These are phyloP conservation scores for Nezara viridula DNA, from an alignment of 2,888 invertebrate species.

Conservation along the genomic window DNA sequence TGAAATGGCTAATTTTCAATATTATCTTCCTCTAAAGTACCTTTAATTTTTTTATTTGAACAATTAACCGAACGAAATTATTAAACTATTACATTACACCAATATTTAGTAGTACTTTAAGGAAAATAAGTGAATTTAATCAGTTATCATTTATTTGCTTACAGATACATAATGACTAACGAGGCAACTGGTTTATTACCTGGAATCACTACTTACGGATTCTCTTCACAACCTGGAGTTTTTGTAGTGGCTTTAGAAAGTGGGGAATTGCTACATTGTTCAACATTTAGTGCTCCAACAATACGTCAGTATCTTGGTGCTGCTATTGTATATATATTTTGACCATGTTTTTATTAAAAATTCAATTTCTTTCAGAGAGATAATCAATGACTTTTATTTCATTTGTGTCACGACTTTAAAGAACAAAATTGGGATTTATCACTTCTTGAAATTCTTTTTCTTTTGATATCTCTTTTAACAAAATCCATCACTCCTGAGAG, in stretches of 20 bases:
- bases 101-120: neutral
- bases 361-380: neutral
- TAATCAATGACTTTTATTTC: too few relatives aligned
- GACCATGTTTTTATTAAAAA: neutral
- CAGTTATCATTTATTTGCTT: slow-evolving; percentile 49
- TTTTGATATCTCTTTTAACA: too few relatives aligned
- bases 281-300: slow-evolving; percentile 58
- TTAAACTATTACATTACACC: neutral
- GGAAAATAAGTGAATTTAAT: neutral
- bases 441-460: too few relatives aligned
- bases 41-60: too few relatives aligned
- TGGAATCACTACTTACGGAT: slow-evolving; percentile 64
- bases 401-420: too few relatives aligned
- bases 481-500: too few relatives aligned
- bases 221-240: slow-evolving; percentile 63
- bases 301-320: slow-evolving; percentile 38
- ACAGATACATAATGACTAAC: slow-evolving; percentile 60
- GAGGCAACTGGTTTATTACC: slow-evolving; percentile 57
- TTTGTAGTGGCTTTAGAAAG: slow-evolving; percentile 65
- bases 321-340: neutral
- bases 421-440: too few relatives aligned
- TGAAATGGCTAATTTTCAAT: too few relatives aligned
- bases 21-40: too few relatives aligned
- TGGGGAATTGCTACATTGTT: slow-evolving; percentile 64
- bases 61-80: too few relatives aligned